phyloP scores from a whole-genome alignment of 2,888 invertebrate species.

The Phytoseiulus persimilis region DNA sequence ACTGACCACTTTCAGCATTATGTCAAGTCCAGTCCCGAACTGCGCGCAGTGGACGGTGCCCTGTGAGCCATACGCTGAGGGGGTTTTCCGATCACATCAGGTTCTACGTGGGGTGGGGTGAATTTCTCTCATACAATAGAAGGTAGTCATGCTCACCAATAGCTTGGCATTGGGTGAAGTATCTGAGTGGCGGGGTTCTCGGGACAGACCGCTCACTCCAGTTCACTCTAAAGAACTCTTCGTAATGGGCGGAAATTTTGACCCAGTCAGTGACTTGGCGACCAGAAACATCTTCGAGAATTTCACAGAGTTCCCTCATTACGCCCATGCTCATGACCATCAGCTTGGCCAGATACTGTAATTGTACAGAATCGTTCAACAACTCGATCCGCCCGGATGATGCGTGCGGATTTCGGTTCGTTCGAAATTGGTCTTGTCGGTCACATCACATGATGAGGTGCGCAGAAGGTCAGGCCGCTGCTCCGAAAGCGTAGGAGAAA shows the following conservation, averaged over 20 bases:
- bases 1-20: neutral
- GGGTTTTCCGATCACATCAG: neutral
- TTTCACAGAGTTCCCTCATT: neutral
- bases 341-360: slow-evolving; percentile 9
- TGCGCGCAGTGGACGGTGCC: slow-evolving; percentile 8
- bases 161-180: neutral
- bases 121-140: neutral
- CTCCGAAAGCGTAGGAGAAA: too few relatives aligned
- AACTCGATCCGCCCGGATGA: too few relatives aligned
- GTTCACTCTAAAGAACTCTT: neutral
- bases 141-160: neutral
- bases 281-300: slow-evolving; percentile 10
- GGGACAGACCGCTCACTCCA: neutral
- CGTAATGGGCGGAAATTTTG: neutral
- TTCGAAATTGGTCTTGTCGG: too few relatives aligned
- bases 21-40: slow-evolving; percentile 11
- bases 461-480: too few relatives aligned
- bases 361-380: too few relatives aligned
- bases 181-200: neutral
- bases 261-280: slow-evolving; percentile 23
- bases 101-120: neutral
- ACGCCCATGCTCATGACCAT: slow-evolving; percentile 33
- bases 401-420: too few relatives aligned
- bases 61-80: neutral
- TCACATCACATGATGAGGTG: too few relatives aligned